phyloP scores from a whole-genome alignment of 2,888 invertebrate genomes.

The Trichopria drosophilae region DNA sequence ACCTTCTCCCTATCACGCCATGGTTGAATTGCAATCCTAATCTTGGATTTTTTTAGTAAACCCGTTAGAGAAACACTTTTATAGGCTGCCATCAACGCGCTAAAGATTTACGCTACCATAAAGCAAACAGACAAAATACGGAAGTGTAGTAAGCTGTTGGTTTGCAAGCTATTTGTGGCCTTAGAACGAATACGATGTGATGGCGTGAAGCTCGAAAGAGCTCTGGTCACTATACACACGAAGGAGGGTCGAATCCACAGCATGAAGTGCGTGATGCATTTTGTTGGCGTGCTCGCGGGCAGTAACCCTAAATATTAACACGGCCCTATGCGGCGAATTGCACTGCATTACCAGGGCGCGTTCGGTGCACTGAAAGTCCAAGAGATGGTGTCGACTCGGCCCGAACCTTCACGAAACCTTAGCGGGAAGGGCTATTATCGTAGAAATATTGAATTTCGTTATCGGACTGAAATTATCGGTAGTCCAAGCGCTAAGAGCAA shows the following conservation, averaged over 20 bases:
- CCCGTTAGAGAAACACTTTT: too few species aligned
- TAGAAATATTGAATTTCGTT: constrained; percentile 54
- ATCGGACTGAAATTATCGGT: constrained; percentile 48
- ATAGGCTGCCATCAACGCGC: too few species aligned
- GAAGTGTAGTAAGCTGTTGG: too few species aligned
- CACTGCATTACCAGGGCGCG: constrained; percentile 43
- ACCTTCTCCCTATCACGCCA: too few species aligned
- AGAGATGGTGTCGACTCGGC: constrained; percentile 18
- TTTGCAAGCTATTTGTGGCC: too few species aligned
- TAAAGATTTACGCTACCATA: too few species aligned
- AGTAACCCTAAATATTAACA: constrained; percentile 55
- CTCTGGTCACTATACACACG: constrained; percentile 29
- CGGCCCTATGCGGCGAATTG: constrained; percentile 44
- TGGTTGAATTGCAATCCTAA: too few species aligned
- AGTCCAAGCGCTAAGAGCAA: constrained; percentile 39
- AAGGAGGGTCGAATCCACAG: constrained; percentile 22
- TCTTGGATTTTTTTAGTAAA: too few species aligned
- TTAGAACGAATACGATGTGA: too few species aligned
- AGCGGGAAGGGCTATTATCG: constrained; percentile 39
- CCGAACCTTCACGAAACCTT: too few species aligned
- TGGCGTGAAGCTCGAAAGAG: constrained; percentile 33
- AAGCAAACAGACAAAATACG: too few species aligned
- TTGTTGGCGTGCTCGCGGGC: constrained; percentile 47
- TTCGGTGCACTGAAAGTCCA: constrained; percentile 14
- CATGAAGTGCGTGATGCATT: constrained; percentile 49